Evolutionary conservation across 2,797 vertebrate species (phyloP).

Genomic region (Acanthurus leucopareius): DNA sequence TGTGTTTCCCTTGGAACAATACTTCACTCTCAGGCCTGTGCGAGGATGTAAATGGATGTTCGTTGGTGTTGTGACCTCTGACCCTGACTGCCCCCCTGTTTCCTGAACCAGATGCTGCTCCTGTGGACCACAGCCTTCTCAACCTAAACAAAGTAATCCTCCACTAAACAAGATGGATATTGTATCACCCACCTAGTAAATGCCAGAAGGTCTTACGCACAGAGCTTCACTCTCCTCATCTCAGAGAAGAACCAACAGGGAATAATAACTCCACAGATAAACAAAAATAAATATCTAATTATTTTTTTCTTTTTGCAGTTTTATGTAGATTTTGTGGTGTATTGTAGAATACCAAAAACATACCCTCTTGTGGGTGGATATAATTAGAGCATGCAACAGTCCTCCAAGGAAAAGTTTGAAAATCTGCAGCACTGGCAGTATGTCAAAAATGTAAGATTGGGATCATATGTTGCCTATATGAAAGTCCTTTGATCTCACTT

Average conservation of each 20-base stretch:
- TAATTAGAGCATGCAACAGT: constrained; percentile 46
- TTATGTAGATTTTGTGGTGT: constrained; percentile 24
- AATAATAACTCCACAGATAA: constrained; percentile 29
- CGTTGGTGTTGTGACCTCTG: constrained; percentile 79
- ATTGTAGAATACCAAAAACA: constrained; percentile 27
- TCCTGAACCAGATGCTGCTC: constrained; percentile 84
- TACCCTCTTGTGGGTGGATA: constrained; percentile 63
- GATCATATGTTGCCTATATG: constrained; percentile 54
- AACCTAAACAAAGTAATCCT: constrained; percentile 85
- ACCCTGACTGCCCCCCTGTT: constrained; percentile 74
- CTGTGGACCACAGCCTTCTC: constrained; percentile 76
- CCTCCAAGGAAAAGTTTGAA: constrained; percentile 32
- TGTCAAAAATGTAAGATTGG: constrained; percentile 54
- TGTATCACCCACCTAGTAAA: constrained; percentile 79
- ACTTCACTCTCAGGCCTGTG: constrained; percentile 68
- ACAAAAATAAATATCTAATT: constrained; percentile 20
- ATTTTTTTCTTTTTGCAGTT: constrained; percentile 17
- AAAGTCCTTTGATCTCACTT: constrained; percentile 49
- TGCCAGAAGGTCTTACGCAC: constrained; percentile 55
- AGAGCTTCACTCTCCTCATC: constrained; percentile 45
- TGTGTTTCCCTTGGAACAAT: constrained; percentile 72
- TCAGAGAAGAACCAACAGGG: constrained; percentile 28
- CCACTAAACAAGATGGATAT: constrained; percentile 84
- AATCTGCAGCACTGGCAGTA: constrained; percentile 44
- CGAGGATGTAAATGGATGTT: constrained; percentile 81